A percentile compares a stretch with the other conserved stretches of the same genome.
Conservation (phyloP, 2,113 vertebrate species). For the Actenoides hombroni region DNA sequence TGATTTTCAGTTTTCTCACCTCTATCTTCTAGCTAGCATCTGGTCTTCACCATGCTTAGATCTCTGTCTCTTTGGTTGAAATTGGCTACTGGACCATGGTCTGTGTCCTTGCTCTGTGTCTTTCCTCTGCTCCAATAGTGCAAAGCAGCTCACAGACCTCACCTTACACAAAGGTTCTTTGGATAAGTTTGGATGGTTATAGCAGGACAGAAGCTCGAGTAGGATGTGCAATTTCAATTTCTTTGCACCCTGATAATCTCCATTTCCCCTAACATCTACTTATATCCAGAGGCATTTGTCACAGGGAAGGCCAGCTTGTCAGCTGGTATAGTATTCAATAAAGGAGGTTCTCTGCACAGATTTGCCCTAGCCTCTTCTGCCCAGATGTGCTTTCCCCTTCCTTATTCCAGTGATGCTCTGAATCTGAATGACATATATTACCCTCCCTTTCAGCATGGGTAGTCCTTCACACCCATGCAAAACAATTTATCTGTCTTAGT, state of each 20-base stretch:
- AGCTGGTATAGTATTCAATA: background rate
- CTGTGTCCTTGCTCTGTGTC: background rate
- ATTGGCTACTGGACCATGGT: background rate
- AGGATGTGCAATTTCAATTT: background rate
- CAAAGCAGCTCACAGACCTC: background rate
- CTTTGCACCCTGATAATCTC: background rate
- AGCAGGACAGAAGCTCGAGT: background rate
- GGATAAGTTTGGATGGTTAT: background rate
- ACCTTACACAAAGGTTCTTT: background rate
- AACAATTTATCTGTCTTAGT: background rate
- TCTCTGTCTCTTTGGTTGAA: background rate
- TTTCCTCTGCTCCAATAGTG: background rate
- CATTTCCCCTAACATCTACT: background rate
- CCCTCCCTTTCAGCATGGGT: background rate
- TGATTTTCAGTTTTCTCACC: background rate
- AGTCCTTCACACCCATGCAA: background rate
- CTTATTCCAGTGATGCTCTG: background rate
- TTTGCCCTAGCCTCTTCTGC: background rate
- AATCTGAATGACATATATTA: background rate
- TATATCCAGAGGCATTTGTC: background rate
- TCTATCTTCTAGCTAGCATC: background rate
- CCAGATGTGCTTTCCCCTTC: background rate
- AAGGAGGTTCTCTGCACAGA: background rate
- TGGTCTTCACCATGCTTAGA: background rate
- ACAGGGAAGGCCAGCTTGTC: background rate